Percentiles rank a stretch among this genome's conserved stretches.
These are phyloP conservation scores for Julus scanicus DNA, from an alignment of 2,888 invertebrate genomes.

Conservation along the genomic window DNA sequence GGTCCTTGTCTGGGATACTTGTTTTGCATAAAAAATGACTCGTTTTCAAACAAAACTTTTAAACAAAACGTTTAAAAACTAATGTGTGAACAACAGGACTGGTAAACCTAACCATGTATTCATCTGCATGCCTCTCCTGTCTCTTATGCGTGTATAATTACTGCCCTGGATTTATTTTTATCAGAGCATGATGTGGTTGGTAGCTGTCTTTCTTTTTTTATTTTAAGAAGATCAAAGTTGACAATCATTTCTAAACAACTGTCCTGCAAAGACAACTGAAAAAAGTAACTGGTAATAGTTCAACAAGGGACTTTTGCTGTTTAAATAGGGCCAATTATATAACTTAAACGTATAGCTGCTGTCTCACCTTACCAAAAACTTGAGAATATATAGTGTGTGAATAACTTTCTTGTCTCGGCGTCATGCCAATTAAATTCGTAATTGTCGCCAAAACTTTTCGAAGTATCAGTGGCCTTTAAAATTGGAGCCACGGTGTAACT, in stretches of 20 bases:
- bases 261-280: not conserved
- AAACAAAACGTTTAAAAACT: not conserved
- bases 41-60: not conserved
- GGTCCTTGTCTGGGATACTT: too few species aligned
- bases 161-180: constrained; percentile 25
- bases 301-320: not conserved
- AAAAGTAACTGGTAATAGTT: not conserved
- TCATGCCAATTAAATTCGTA: not conserved
- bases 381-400: not conserved
- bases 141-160: not conserved
- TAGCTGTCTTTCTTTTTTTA: not conserved
- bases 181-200: not conserved
- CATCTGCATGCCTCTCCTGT: not conserved
- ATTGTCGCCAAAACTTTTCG: constrained; percentile 12
- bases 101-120: not conserved
- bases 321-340: constrained; percentile 18
- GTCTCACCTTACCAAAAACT: not conserved
- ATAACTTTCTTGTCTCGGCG: not conserved
- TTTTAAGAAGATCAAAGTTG: constrained; percentile 1
- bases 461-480: constrained; percentile 25
- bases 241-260: not conserved
- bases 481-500: not conserved
- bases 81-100: not conserved
- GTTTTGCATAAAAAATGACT: too few species aligned
- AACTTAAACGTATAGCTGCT: not conserved